Conservation (phyloP, 2,797 vertebrate species). For the Trachops cirrhosus region DNA sequence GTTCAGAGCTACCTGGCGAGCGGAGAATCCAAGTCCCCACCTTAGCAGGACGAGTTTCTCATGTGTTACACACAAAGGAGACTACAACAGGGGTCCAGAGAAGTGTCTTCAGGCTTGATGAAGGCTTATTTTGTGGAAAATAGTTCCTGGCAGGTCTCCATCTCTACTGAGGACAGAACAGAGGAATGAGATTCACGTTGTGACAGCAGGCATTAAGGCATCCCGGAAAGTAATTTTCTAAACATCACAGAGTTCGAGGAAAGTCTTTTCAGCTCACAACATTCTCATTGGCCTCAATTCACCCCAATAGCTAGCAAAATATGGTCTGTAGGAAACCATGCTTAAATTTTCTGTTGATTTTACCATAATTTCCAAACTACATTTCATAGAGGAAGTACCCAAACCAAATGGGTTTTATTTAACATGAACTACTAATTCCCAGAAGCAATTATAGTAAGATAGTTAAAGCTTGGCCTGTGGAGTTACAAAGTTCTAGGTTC, state of each 20-base stretch:
- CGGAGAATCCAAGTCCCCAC: background rate
- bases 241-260: conserved; percentile 45
- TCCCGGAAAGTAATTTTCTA: conserved; percentile 59
- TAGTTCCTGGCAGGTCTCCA: conserved; percentile 27
- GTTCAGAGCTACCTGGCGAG: background rate
- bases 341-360: background rate
- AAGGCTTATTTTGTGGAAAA: conserved; percentile 33
- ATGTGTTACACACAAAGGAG: background rate
- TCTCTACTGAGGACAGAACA: conserved; percentile 35
- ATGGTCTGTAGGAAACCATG: background rate
- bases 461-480: background rate
- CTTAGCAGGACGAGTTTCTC: conserved; percentile 17
- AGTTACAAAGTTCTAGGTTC: background rate
- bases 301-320: conserved; percentile 37
- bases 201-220: conserved; percentile 45
- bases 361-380: background rate
- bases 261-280: conserved; percentile 26
- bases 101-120: background rate
- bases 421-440: background rate
- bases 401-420: background rate
- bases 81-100: conserved; percentile 10
- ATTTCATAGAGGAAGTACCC: background rate
- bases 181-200: background rate
- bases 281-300: conserved; percentile 47
- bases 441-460: background rate